Base-by-base conservation (phyloP, 2,888 invertebrate species). In the Philopedon plagiatum region DNA sequence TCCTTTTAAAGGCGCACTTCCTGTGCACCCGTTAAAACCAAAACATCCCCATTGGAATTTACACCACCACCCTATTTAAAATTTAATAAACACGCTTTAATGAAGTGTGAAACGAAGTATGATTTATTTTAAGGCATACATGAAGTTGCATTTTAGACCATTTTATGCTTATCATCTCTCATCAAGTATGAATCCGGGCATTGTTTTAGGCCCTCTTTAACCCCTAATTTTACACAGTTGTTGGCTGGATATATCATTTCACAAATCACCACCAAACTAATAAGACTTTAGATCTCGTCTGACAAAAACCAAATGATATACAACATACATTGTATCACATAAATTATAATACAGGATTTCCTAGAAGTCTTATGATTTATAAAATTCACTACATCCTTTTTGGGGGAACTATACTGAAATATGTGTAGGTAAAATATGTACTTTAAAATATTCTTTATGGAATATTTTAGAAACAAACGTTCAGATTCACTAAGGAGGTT, bases 21-120 rank as follows among this genome's bases (percentile, higher is more conserved):
- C 67, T 61, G 15, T 34, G 21, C 15, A 49, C 44, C 26, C 26
- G 51, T 51, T 51, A 29, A 29, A 65, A 51, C 58, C 60, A 60
- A 51, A 71, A 34, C 71, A 71, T 65, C 65, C 64, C 71, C 46
- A 51, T 51, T 60, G 63, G 13, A 51, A 51, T 51, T n/a, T 51
- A 29, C 26, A 29, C 29, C 26, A 51, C 13, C n/a, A n/a, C 39
- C 51, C 26, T 23, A 3, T 51, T 29, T 11, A 71, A 70, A 44
- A 51, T 64, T 71, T 71, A 71, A 71, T 71, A 71, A 71, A 71
- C 71, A 71, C 71, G 71, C 60, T 71, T 71, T 71, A 71, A 71
- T 44, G 64, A 65, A 65, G 71, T 71, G 71, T 71, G 71, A 71
- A 71, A 71, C 41, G 51, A 65, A 65, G 49, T 51, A 56, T 65